A percentile compares a stretch with the other conserved stretches of the same genome.
These are phyloP conservation scores for Drosophila austrosaltans DNA, from an alignment of 2,888 invertebrate genomes.

Conservation along the genomic window DNA sequence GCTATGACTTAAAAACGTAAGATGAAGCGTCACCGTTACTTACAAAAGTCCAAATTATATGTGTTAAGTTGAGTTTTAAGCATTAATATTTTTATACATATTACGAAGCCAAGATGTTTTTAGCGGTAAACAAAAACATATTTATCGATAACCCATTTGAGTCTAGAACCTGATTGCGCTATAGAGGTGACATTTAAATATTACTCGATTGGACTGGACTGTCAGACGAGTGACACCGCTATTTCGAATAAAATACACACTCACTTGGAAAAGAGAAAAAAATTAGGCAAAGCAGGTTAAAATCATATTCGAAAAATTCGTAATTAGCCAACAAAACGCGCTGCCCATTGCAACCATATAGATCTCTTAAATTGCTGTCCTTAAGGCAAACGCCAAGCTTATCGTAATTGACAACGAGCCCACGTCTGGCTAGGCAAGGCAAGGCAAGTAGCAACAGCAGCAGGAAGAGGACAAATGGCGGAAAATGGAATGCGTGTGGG, in stretches of 20 bases:
- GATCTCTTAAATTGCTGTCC: conserved; percentile 1
- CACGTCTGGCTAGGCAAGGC: conserved; percentile 51
- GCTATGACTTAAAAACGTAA: too few relatives aligned
- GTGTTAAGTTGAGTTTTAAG: too few relatives aligned
- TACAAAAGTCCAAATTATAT: too few relatives aligned
- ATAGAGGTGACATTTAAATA: conserved; percentile 10
- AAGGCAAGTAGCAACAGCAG: conserved; percentile 44
- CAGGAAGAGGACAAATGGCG: conserved; percentile 70
- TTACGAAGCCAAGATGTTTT: background rate
- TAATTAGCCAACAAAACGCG: conserved; percentile 66
- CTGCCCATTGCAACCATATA: conserved; percentile 35
- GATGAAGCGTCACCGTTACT: too few relatives aligned
- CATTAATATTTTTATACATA: background rate
- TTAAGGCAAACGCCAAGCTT: background rate
- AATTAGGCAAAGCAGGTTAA: conserved; percentile 75
- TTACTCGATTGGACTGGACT: conserved; percentile 2
- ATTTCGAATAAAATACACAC: conserved; percentile 51
- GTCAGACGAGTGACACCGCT: conserved; percentile 9
- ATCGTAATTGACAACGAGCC: conserved; percentile 41
- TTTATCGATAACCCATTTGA: background rate
- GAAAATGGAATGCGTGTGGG: conserved; percentile 81
- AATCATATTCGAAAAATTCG: conserved; percentile 69
- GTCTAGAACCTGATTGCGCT: background rate
- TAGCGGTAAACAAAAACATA: background rate
- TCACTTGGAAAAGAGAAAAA: conserved; percentile 71